Base-by-base conservation (phyloP, 2,113 vertebrate species). In the Rhinolophus ferrumequinum region DNA sequence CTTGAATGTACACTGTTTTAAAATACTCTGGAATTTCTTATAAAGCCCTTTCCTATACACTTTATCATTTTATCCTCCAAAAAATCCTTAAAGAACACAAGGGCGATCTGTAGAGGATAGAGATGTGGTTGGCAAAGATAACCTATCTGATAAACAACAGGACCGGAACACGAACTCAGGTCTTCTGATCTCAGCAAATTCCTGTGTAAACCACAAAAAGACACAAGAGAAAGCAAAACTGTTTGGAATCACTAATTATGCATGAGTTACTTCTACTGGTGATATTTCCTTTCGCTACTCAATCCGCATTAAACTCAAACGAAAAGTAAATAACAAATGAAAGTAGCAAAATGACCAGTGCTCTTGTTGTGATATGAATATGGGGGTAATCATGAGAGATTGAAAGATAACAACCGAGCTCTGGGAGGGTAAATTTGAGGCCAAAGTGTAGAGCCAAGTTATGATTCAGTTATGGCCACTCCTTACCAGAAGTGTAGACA, bases 1-100 rank as follows among this genome's bases (percentile, higher is more conserved):
- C 60, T 66, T 66, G 30, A 50, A 50, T 28, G 82, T 69, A 52
- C 38, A 73, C 28, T 79, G 12, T 91, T 96, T 94, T 79, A 67
- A 91, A 96, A 90, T 58, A 86, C 38, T 85, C 28, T 93, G 66
- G 56, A 9, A 24, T 94, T 95, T 90, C n/a, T 81, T 76, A 41
- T 60, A 94, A 88, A 95, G 72, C 30, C 14, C 38, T 94, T 91
- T 47, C 58, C 87, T 3, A 22, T 67, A 38, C 11, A 35, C 6
- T 26, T 95, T 54, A 35, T 52, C 18, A 67, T 83, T 86, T 88
- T 86, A 73, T 73, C 82, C n/a, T 94, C 50, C 80, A 56, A 86
- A 64, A 16, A 92, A 92, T 38, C n/a, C 33, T 24, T 75, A 4
- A 38, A 62, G 52, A 58, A 67, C 60, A 58, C 28, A 89, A 82